Evolutionary conservation across 2,797 vertebrate species (phyloP).

Genomic region (Gymnodraco acuticeps): DNA sequence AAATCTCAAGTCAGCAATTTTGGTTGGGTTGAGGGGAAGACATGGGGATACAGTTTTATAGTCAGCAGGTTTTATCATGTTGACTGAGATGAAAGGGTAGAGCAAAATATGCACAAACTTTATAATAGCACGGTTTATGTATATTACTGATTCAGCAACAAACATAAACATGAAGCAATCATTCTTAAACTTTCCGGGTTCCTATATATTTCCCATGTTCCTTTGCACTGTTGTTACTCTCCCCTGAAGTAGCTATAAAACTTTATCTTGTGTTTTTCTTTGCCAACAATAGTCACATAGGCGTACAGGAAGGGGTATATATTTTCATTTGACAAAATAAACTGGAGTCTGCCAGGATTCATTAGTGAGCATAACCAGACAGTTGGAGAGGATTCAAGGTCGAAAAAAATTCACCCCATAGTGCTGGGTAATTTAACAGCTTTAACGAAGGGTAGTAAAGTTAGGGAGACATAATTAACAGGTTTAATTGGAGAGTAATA

Average conservation of each 20-base stretch:
- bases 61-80: slow-evolving; percentile 30
- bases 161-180: not conserved
- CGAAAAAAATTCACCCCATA: slow-evolving; percentile 24
- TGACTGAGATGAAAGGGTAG: slow-evolving; percentile 6
- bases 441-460: slow-evolving; percentile 42
- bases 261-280: slow-evolving; percentile 33
- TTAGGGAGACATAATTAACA: slow-evolving; percentile 18
- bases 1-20: slow-evolving; percentile 39
- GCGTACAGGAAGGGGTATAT: slow-evolving; percentile 19
- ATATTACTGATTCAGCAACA: slow-evolving; percentile 4
- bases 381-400: slow-evolving; percentile 50
- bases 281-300: slow-evolving; percentile 47
- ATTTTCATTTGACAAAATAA: slow-evolving; percentile 41
- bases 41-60: slow-evolving; percentile 17
- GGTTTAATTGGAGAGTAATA: slow-evolving; percentile 18
- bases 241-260: slow-evolving; percentile 24
- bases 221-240: slow-evolving; percentile 1
- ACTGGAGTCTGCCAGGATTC: slow-evolving; percentile 33
- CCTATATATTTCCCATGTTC: not conserved
- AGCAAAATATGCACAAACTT: not conserved
- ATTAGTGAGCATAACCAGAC: slow-evolving; percentile 18
- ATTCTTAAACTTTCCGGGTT: not conserved
- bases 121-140: not conserved
- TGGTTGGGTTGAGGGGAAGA: slow-evolving; percentile 42
- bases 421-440: slow-evolving; percentile 20